A percentile compares a stretch with the other conserved stretches of the same genome.
These are phyloP conservation scores for Pseudobourletiella spinata DNA, from an alignment of 1,140 invertebrate genomes.

Conservation along the genomic window DNA sequence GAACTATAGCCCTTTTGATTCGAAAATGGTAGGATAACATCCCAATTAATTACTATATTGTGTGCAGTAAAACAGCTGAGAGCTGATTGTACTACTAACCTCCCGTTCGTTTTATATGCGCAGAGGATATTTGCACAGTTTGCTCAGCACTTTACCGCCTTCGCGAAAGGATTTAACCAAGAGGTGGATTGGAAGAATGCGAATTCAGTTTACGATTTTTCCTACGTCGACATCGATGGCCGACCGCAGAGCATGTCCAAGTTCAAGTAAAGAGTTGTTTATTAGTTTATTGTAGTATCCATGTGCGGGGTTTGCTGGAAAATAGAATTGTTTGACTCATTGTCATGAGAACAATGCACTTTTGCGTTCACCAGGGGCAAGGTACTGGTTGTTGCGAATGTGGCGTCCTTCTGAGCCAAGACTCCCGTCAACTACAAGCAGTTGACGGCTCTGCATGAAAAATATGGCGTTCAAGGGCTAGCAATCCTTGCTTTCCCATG, in stretches of 20 bases:
- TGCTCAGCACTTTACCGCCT: too few relatives aligned
- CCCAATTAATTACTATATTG: too few relatives aligned
- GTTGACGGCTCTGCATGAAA: constrained; percentile 60
- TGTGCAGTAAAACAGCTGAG: too few relatives aligned
- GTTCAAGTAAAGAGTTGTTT: constrained; percentile 54
- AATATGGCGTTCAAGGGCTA: constrained; percentile 57
- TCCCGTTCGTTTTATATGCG: too few relatives aligned
- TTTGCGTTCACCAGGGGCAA: constrained; percentile 43
- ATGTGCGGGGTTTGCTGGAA: not conserved
- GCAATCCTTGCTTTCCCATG: constrained; percentile 82
- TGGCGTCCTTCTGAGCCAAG: constrained; percentile 70
- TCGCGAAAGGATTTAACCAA: too few relatives aligned
- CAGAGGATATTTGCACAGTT: too few relatives aligned
- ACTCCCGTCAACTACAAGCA: constrained; percentile 69
- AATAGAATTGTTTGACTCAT: not conserved
- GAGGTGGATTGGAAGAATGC: constrained; percentile 53
- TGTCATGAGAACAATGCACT: not conserved
- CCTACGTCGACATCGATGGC: constrained; percentile 61
- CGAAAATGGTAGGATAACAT: too few relatives aligned
- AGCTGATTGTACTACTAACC: too few relatives aligned
- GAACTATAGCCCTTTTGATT: too few relatives aligned
- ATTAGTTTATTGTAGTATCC: not conserved
- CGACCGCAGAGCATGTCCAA: constrained; percentile 59
- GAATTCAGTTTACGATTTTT: constrained; percentile 63
- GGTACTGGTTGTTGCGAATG: constrained; percentile 69